Percentiles rank a stretch among this genome's conserved stretches.
Conservation (phyloP, 2,113 vertebrate genomes). For the Ursus arctos region DNA sequence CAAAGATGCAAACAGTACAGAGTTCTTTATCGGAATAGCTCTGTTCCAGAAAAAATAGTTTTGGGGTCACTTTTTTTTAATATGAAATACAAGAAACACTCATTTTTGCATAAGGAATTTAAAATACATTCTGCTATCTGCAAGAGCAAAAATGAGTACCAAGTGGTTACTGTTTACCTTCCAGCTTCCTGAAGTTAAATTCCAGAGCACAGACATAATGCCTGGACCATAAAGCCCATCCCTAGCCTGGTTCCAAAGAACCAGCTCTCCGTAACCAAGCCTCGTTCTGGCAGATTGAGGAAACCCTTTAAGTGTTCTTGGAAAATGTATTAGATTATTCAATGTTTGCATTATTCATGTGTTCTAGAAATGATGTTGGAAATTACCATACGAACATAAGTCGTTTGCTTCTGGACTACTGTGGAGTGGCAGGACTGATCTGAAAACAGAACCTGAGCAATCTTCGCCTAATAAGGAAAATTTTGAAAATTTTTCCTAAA, state of each 20-base stretch:
- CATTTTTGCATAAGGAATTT: not conserved
- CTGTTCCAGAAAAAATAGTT: not conserved
- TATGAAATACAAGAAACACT: not conserved
- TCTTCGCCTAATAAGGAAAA: not conserved
- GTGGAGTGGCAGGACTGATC: not conserved
- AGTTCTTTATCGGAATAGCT: not conserved
- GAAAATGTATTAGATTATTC: not conserved
- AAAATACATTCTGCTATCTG: not conserved
- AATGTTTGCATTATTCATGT: not conserved
- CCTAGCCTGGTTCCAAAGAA: not conserved
- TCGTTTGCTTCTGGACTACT: not conserved
- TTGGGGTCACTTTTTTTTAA: not conserved
- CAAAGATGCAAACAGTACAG: not conserved
- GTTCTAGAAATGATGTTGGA: not conserved
- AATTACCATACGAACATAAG: not conserved
- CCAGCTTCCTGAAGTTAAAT: not conserved
- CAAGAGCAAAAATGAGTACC: not conserved
- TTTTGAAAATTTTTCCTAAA: not conserved
- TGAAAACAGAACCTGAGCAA: not conserved
- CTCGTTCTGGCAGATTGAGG: not conserved
- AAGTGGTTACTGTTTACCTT: not conserved
- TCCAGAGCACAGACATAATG: not conserved
- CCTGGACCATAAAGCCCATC: accelerated
- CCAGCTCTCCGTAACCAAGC: not conserved
- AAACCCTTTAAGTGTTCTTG: not conserved